Evolutionary conservation across 2,797 vertebrate species (phyloP).

Genomic region (Huso huso): DNA sequence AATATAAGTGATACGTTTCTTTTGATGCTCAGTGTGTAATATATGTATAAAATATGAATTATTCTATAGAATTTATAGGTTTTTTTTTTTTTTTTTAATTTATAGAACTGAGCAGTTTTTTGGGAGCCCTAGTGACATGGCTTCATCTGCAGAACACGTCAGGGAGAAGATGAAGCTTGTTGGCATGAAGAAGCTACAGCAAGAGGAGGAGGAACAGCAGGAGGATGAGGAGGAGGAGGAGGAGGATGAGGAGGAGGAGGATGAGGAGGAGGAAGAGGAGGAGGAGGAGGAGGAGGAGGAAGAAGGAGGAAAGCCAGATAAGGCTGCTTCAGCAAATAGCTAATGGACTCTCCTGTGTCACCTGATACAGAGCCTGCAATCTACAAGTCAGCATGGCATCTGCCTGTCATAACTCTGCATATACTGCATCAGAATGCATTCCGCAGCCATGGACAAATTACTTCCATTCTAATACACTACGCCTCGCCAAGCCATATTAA

Average conservation of each 20-base stretch:
- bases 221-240: constrained; percentile 39
- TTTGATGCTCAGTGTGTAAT: too few relatives aligned
- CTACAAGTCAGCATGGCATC: constrained; percentile 46
- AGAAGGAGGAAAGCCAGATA: constrained; percentile 42
- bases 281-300: constrained; percentile 42
- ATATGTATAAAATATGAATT: too few relatives aligned
- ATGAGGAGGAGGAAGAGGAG: constrained; percentile 56
- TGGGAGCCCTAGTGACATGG: constrained; percentile 85
- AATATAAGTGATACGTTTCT: too few relatives aligned
- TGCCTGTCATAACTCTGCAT: constrained; percentile 38
- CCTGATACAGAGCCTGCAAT: constrained; percentile 39
- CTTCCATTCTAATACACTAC: constrained; percentile 51
- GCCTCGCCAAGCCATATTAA: constrained; percentile 60
- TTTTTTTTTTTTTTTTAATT: not conserved
- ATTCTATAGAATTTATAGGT: too few relatives aligned
- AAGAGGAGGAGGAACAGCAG: constrained; percentile 63
- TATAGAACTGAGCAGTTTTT: constrained; percentile 93
- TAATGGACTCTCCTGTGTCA: constrained; percentile 49
- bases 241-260: constrained; percentile 21
- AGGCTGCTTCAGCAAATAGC: constrained; percentile 45
- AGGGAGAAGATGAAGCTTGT: constrained; percentile 89
- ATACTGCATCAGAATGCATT: constrained; percentile 49
- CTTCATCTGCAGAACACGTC: constrained; percentile 80
- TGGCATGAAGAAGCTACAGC: constrained; percentile 76
- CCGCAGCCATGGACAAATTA: constrained; percentile 41